Percentiles rank a stretch among this genome's conserved stretches.
phyloP scores from a whole-genome alignment of 1,140 invertebrate genomes.

The Phocides pigmalion region DNA sequence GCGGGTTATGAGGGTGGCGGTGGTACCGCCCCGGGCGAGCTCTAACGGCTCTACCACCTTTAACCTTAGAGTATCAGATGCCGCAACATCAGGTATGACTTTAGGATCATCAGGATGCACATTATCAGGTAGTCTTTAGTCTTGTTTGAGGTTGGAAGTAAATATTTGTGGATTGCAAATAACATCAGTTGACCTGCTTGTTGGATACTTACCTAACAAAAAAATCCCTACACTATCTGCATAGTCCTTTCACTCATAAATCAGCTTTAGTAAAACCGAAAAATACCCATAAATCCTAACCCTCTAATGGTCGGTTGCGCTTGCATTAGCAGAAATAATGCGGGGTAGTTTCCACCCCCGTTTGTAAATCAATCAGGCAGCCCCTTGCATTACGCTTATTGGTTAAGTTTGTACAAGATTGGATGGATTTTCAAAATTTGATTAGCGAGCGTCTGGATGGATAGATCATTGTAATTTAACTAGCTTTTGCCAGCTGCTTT shows the following conservation, averaged over 20 bases:
- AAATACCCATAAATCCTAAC: slow-evolving; percentile 57
- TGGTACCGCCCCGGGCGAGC: no score
- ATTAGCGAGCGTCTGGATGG: slow-evolving; percentile 28
- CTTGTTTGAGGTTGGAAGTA: no score
- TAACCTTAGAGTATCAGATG: no score
- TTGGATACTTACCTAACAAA: no score
- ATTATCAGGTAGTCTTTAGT: no score
- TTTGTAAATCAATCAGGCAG: slow-evolving; percentile 66
- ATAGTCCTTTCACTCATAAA: slow-evolving; percentile 6
- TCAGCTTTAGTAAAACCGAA: slow-evolving; percentile 21
- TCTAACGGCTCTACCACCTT: no score
- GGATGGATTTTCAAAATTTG: slow-evolving; percentile 38
- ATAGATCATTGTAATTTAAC: slow-evolving; percentile 13
- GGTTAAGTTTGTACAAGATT: slow-evolving; percentile 49
- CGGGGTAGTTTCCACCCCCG: slow-evolving; percentile 52
- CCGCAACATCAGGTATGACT: no score
- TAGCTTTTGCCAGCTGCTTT: no score
- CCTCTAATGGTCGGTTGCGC: slow-evolving; percentile 66
- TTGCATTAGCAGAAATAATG: slow-evolving; percentile 72
- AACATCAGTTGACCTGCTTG: no score
- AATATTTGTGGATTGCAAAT: no score
- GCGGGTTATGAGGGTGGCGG: no score
- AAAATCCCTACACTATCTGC: neutral
- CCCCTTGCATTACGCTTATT: slow-evolving; percentile 57
- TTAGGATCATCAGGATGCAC: no score